phyloP scores from a whole-genome alignment of 2,113 vertebrate species.

The Eudyptes chrysolophus region DNA sequence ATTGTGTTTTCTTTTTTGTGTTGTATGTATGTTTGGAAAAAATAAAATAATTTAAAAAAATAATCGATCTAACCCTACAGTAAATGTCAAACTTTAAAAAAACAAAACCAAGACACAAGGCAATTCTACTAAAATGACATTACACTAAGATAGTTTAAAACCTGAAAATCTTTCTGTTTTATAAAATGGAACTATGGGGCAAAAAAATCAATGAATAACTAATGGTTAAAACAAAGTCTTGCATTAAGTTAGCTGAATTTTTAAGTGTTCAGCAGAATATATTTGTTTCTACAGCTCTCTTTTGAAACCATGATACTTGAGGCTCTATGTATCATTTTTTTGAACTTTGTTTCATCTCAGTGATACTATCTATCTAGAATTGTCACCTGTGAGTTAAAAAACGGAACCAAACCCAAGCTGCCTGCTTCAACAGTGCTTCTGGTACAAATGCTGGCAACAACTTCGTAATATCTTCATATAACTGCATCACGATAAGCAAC shows the following conservation, averaged over 20 bases:
- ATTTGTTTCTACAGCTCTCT: not conserved
- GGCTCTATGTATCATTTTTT: not conserved
- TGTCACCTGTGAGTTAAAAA: not conserved
- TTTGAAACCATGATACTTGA: not conserved
- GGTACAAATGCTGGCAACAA: not conserved
- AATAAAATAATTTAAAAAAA: no score
- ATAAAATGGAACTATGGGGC: not conserved
- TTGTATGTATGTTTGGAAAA: not conserved
- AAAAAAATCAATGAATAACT: not conserved
- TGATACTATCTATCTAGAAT: constrained; percentile 8
- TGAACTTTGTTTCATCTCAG: not conserved
- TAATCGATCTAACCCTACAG: not conserved
- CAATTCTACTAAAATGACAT: not conserved
- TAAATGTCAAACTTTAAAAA: not conserved
- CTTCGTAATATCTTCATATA: not conserved
- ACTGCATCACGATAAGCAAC: not conserved
- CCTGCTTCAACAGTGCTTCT: constrained; percentile 32
- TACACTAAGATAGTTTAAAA: not conserved
- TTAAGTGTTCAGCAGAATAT: not conserved
- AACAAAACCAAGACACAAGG: not conserved
- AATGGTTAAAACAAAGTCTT: not conserved
- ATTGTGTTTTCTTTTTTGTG: not conserved
- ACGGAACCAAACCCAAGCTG: not conserved
- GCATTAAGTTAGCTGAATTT: not conserved
- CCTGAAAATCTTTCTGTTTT: not conserved